These are phyloP conservation scores for Chascanopsetta lugubris DNA, from an alignment of 2,113 vertebrate genomes.

Conservation along the genomic window DNA sequence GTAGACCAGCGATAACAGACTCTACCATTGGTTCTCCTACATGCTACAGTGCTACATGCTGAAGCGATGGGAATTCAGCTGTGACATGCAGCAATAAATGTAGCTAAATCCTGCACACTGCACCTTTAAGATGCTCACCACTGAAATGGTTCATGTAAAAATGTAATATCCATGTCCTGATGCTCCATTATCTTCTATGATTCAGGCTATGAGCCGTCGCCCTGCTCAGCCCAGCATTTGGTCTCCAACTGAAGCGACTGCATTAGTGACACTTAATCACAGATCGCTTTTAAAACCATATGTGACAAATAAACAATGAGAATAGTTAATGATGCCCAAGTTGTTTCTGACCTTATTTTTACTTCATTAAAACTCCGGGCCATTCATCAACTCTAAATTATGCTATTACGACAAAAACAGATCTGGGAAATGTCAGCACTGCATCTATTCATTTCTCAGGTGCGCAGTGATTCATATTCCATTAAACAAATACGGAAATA, in stretches of 20 bases:
- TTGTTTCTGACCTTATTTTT: slow-evolving; percentile 71
- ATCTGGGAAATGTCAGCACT: slow-evolving; percentile 78
- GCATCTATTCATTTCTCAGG: slow-evolving; percentile 77
- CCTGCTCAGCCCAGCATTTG: slow-evolving; percentile 2
- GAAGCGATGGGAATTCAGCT: no score
- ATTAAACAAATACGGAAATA: slow-evolving; percentile 77
- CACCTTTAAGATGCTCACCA: not conserved
- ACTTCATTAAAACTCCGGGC: slow-evolving; percentile 63
- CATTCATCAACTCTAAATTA: slow-evolving; percentile 77
- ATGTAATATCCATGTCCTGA: slow-evolving; percentile 9
- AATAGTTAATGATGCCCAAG: slow-evolving; percentile 68
- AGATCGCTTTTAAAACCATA: slow-evolving; percentile 58
- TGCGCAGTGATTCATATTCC: slow-evolving; percentile 77
- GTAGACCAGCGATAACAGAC: no score
- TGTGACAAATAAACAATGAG: slow-evolving; percentile 68
- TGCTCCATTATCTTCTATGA: slow-evolving; percentile 26
- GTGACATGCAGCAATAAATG: not conserved
- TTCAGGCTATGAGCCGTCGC: slow-evolving; percentile 1
- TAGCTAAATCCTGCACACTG: no score
- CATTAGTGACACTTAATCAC: slow-evolving; percentile 38
- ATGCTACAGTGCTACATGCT: no score
- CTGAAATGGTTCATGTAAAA: slow-evolving; percentile 2
- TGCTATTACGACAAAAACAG: slow-evolving; percentile 70
- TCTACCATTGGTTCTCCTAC: no score
- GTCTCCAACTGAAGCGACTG: not conserved